Conservation (phyloP, 2,113 vertebrate genomes). For the Meriones unguiculatus region DNA sequence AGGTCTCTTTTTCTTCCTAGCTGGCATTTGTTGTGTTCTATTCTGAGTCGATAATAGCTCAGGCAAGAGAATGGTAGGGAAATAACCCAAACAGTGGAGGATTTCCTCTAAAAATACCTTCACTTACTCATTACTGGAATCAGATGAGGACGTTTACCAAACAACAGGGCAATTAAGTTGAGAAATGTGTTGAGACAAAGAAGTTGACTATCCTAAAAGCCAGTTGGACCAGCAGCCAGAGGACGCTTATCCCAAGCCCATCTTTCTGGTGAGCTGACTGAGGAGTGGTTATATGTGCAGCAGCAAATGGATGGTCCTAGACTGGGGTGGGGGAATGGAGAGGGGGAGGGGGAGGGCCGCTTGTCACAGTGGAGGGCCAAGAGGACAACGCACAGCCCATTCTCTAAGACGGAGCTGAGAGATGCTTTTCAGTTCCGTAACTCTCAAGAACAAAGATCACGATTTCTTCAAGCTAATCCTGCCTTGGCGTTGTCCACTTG, state of each 20-base stretch:
- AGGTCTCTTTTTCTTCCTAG: background rate
- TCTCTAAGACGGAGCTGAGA: background rate
- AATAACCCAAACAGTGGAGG: slow-evolving; percentile 16
- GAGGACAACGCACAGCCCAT: background rate
- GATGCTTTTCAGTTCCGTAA: background rate
- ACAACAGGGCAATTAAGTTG: background rate
- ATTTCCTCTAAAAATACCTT: slow-evolving; percentile 48
- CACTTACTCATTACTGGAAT: background rate
- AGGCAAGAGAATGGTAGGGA: background rate
- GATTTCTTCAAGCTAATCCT: background rate
- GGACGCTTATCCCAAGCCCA: background rate
- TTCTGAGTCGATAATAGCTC: background rate
- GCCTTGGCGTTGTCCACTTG: background rate
- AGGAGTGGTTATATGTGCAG: background rate
- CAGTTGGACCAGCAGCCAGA: background rate
- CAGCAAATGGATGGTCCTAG: background rate
- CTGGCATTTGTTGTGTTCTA: background rate
- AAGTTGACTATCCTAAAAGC: background rate
- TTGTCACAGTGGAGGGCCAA: background rate
- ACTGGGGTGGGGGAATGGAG: background rate
- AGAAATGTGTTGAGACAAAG: background rate
- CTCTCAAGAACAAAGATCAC: background rate
- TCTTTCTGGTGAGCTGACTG: background rate
- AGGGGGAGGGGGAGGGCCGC: too few relatives aligned
- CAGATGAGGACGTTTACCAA: background rate